phyloP scores from a whole-genome alignment of 2,888 invertebrate genomes.

The Drosophila silvestris region DNA sequence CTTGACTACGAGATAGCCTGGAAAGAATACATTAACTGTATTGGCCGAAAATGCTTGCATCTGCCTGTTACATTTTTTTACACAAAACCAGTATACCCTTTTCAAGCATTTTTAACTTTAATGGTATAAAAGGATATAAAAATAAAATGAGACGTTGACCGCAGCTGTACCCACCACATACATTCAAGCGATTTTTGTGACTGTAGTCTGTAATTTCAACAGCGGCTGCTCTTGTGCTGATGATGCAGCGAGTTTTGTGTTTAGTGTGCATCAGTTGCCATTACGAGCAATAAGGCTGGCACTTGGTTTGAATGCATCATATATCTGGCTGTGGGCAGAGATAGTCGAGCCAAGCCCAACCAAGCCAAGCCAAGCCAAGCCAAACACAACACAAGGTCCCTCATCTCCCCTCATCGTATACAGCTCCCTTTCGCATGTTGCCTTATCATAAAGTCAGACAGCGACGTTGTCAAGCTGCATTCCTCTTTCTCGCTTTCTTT shows the following conservation, averaged over 20 bases:
- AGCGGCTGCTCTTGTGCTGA: background rate
- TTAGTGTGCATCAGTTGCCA: slow-evolving; percentile 31
- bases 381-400: background rate
- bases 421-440: slow-evolving; percentile 48
- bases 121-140: background rate
- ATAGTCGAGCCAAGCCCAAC: background rate
- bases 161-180: background rate
- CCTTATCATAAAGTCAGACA: slow-evolving; percentile 72
- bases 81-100: too few species aligned
- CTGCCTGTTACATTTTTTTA: too few species aligned
- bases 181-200: background rate
- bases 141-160: background rate
- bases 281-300: slow-evolving; percentile 45
- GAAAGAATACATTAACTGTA: too few species aligned
- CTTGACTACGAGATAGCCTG: background rate
- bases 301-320: slow-evolving; percentile 70
- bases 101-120: too few species aligned
- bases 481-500: slow-evolving; percentile 1
- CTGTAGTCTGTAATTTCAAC: background rate
- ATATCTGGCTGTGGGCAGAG: slow-evolving; percentile 46
- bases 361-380: background rate
- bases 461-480: slow-evolving; percentile 47
- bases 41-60: too few species aligned
- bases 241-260: slow-evolving; percentile 11
- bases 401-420: background rate